Base-by-base conservation (phyloP, 2,113 vertebrate species). In the Xyrauchen texanus region DNA sequence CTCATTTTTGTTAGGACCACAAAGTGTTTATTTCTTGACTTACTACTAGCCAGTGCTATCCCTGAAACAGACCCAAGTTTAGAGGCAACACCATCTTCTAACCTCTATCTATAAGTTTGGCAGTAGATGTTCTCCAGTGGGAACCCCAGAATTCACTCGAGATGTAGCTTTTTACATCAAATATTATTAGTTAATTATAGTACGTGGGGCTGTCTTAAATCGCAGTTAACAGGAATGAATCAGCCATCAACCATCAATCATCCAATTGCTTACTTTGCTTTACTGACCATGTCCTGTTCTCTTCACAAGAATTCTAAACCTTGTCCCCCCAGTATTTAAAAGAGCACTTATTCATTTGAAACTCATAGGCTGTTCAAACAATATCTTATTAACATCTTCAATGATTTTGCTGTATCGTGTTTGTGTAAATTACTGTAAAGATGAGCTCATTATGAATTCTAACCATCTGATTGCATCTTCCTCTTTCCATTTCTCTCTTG, bases 401-500 rank as follows among this genome's bases (percentile, higher is more conserved):
- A 13, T 76, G n/a, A 71, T 63, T 83, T 80, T 81, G 83, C 80
- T 87, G 84, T 82, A 77, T 85, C 47, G 83, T 88, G 73, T 90
- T 86, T 85, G 82, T 58, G 51, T 80, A 82, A 83, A 78, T 34
- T 75, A 73, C 65, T 83, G 74, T 81, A 85, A 87, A 71, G 79
- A 83, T 69, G 81, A 88, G 76, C 69, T 84, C 58, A 66, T 72
- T 84, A 82, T 83, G 75, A 77, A 75, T 70, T 86, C 83, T 84
- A 79, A 67, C 72, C 73, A 44, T 82, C 81, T 67, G 80, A 52
- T 15, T 16, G 52, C 68, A 57, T 67, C 47, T 67, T 34, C 21
- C 21, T 34, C 21, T 34, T 81, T 77, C 81, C 80, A 80, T 77
- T 82, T 87, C 70, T 85, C 76, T 83, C 88, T 84, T 77, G 82